Evolutionary conservation across 2,113 vertebrate species (phyloP), one percentile per base, ranked within the genome.

Genomic region (Carassius gibelio): DNA sequence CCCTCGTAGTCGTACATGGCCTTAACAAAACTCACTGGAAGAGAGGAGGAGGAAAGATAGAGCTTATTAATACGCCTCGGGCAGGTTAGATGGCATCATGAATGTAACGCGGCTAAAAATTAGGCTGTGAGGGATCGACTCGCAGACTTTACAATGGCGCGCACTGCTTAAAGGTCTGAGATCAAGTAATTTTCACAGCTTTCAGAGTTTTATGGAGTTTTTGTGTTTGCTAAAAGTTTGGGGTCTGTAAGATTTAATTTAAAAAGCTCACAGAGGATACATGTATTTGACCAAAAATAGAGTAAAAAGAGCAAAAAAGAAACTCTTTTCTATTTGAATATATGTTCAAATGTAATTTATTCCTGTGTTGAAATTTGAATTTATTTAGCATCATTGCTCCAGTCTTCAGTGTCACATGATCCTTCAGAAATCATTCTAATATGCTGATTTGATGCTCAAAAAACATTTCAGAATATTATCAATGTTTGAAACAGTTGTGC

Each of bases 1-100:
- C 97, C 97, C 88, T 99, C 97, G 0, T 99, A 99, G 89, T 99
- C 98, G 64, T 99, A 99, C 95, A 99, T 96, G 93, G 98, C 98
- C 92, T 97, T 97, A 30, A 97, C 98, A 78, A 96, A 99, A 92
- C 95, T 96, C 86, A 95, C 97, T 99, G 93, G 5, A 77, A 87
- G 11, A 59, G 74, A 21, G 26, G 30, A 64, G 59, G 61, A 75
- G 1, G 38, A 26, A 48, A 50, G 59, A 17, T 77, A 11, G 34
- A 8, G 8, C 84, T 59, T 64, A 88, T 34, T 62, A 57, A 59
- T 21, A 59, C 2, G 3, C 57, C 17, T 21, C 57, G 7, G 57
- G 21, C 57, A 59, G 57, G 6, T 59, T 59, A 21, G 55, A 57
- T 2, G 17, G 52, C 17, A 57, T 5, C 19, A 1, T 57, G 55